Evolutionary conservation across 2,888 invertebrate species (phyloP).

Genomic region (Lasius platythorax): DNA sequence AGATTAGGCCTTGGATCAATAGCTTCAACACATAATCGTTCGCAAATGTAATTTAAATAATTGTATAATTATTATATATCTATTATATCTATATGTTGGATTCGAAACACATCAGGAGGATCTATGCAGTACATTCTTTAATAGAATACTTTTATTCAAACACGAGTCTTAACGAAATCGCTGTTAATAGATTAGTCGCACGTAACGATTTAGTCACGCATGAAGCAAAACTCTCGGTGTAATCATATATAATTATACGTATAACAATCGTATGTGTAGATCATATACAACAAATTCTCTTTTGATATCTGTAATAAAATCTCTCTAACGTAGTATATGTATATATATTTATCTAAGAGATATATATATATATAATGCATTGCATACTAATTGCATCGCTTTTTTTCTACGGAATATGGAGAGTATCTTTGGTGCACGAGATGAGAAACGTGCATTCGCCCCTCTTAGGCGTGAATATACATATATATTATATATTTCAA

Average conservation of each 20-base stretch:
- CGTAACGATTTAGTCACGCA: constrained; percentile 40
- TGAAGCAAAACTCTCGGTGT: constrained; percentile 44
- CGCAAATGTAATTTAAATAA: neutral
- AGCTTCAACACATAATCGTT: neutral
- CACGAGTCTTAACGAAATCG: constrained; percentile 53
- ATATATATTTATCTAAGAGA: constrained; percentile 13
- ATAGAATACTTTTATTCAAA: constrained; percentile 54
- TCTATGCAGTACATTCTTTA: constrained; percentile 32
- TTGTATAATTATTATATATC: neutral
- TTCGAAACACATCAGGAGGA: constrained; percentile 28
- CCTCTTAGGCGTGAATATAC: constrained; percentile 22
- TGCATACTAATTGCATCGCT: constrained; percentile 30
- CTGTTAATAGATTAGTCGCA: constrained; percentile 49
- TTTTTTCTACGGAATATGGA: constrained; percentile 39
- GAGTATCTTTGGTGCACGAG: constrained; percentile 46
- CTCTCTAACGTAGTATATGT: constrained; percentile 36
- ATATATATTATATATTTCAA: constrained; percentile 12
- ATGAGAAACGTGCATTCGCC: constrained; percentile 41
- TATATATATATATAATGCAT: constrained; percentile 16
- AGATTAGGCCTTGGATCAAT: neutral
- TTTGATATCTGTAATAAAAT: constrained; percentile 47
- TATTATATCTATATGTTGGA: neutral
- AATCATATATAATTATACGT: constrained; percentile 49
- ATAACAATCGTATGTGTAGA: constrained; percentile 50
- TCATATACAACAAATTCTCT: constrained; percentile 47